phyloP scores from a whole-genome alignment of 1,140 invertebrate species.

The Zaprionus inermis region DNA sequence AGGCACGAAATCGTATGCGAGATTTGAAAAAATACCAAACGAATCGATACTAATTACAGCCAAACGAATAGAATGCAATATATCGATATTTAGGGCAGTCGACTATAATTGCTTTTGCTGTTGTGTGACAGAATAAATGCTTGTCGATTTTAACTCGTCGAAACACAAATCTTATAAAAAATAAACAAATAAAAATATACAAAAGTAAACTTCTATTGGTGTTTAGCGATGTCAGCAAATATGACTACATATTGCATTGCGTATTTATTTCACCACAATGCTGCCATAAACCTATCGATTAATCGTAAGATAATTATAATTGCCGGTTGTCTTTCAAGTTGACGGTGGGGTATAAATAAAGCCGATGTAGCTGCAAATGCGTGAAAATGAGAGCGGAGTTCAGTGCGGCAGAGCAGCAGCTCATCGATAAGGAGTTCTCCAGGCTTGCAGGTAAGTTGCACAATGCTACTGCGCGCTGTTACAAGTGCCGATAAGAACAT shows the following conservation, averaged over 20 bases:
- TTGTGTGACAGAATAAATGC: not conserved
- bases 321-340: constrained; percentile 20
- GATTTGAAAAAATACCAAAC: too few relatives aligned
- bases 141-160: not conserved
- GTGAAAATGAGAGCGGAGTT: constrained; percentile 67
- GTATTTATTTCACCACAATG: not conserved
- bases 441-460: constrained; percentile 84
- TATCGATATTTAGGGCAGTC: not conserved
- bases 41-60: not conserved
- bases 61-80: not conserved
- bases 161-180: not conserved
- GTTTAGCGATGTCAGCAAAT: not conserved
- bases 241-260: not conserved
- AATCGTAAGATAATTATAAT: constrained; percentile 18
- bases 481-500: constrained; percentile 40
- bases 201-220: not conserved
- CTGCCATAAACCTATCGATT: not conserved
- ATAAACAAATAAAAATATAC: not conserved
- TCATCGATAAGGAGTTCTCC: constrained; percentile 85
- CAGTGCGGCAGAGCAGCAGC: constrained; percentile 81
- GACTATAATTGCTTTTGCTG: not conserved
- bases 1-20: not conserved
- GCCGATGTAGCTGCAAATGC: constrained; percentile 17
- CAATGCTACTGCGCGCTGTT: not conserved
- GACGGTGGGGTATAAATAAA: constrained; percentile 40